These are phyloP conservation scores for Hyla sarda DNA, from an alignment of 2,113 vertebrate genomes.

Conservation along the genomic window DNA sequence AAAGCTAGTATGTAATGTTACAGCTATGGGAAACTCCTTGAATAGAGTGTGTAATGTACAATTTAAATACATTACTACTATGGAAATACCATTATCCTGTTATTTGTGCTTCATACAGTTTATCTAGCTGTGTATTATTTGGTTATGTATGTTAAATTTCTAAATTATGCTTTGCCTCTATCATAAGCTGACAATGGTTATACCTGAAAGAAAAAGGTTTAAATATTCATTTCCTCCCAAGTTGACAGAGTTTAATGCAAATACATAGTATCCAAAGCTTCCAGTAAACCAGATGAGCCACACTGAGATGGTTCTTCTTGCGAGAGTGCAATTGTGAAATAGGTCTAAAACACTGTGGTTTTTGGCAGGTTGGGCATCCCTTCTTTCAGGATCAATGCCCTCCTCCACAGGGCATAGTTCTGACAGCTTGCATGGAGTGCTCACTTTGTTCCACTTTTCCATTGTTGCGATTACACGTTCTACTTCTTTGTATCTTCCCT, in stretches of 20 bases:
- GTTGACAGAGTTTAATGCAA: slow-evolving; percentile 86
- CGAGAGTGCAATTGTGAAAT: slow-evolving; percentile 83
- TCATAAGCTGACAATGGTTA: not conserved
- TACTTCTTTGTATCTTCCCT: slow-evolving; percentile 78
- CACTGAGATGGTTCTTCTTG: slow-evolving; percentile 82
- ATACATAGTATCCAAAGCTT: slow-evolving; percentile 91
- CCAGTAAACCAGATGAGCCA: slow-evolving; percentile 94
- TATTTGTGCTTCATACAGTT: too few relatives aligned
- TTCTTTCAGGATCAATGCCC: slow-evolving; percentile 56
- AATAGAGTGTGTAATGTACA: too few relatives aligned
- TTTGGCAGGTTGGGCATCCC: slow-evolving; percentile 61
- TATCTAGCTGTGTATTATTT: not conserved
- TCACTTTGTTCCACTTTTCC: slow-evolving; percentile 80
- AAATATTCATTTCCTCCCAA: slow-evolving; percentile 88
- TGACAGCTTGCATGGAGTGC: slow-evolving; percentile 74
- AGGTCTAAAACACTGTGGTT: slow-evolving; percentile 85
- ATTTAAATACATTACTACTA: too few relatives aligned
- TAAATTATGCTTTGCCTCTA: not conserved
- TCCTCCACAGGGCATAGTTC: slow-evolving; percentile 76
- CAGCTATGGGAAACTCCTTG: too few relatives aligned
- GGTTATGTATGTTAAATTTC: not conserved
- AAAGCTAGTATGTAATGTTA: too few relatives aligned
- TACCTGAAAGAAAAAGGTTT: slow-evolving; percentile 91
- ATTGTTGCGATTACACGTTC: slow-evolving; percentile 83
- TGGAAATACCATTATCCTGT: too few relatives aligned